Base-by-base conservation (phyloP, 2,113 vertebrate genomes). In the Syngnathus floridae region DNA sequence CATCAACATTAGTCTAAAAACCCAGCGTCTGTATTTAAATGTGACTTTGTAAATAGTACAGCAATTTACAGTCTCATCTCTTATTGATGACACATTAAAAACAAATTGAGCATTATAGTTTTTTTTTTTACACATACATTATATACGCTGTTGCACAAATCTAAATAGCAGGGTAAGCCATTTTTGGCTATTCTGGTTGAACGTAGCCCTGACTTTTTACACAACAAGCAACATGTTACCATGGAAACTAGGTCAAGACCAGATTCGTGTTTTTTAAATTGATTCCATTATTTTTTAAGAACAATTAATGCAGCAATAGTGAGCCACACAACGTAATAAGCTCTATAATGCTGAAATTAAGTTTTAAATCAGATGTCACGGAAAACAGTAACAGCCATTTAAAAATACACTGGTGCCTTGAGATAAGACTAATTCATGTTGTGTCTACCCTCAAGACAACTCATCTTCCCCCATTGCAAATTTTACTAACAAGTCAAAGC, bases 31-130 rank as follows among this genome's bases (percentile, higher is more conserved):
- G 67, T 72, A 69, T 72, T 77, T 73, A 75, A 87, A 81, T 78
- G 70, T 73, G 64, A 77, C 60, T 89, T 78, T 79, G 75, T 78
- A 85, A 90, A 87, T 88, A 46, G 5, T 46, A 86, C 82, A 86
- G 84, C 73, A 79, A 83, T 84, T 73, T 88, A 90, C 79, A 87
- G 72, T 83, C 68, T 66, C 58, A 64, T 51, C 67, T 86, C 60
- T 82, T 73, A 79, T 84, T 74, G 64, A 78, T 74, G 80, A 67
- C 82, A 80, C 70, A 80, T 75, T 70, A 21, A 80, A 62, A 76
- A 73, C 19, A 82, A 78, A 75, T 16, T 56, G 66, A 76, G 70
- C 70, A 46, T 46, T 46, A 41, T 8, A 41, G 40, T 0, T 46
- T 6, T 14, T 46, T 46, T 45, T 45, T 84, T 85, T 82, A 77